A percentile compares a stretch with the other conserved stretches of the same genome.
These are phyloP conservation scores for Isurus oxyrinchus DNA, from an alignment of 2,113 vertebrate species.

Conservation along the genomic window DNA sequence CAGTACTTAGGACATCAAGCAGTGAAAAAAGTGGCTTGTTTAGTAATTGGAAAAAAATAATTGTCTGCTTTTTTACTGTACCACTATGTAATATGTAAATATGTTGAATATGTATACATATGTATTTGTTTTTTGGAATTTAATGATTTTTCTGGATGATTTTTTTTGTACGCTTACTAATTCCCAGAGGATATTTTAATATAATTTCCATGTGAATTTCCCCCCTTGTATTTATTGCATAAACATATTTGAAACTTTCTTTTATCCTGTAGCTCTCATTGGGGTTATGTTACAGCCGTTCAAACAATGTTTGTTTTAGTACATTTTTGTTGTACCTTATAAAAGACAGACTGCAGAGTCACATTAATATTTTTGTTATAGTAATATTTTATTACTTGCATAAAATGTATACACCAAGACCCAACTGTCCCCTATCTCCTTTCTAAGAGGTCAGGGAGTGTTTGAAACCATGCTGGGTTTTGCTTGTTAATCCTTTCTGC, in stretches of 20 bases:
- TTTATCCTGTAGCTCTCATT: slow-evolving; percentile 68
- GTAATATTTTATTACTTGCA: slow-evolving; percentile 99
- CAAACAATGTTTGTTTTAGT: slow-evolving; percentile 69
- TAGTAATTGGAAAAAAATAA: slow-evolving; percentile 58
- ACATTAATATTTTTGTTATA: slow-evolving; percentile 99
- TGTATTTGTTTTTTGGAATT: slow-evolving; percentile 63
- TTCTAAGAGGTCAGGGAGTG: slow-evolving; percentile 42
- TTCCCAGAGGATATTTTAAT: slow-evolving; percentile 90
- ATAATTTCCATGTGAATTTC: slow-evolving; percentile 86
- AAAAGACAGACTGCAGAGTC: slow-evolving; percentile 95
- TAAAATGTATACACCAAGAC: slow-evolving; percentile 96
- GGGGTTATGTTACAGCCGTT: slow-evolving; percentile 80
- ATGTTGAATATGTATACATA: slow-evolving; percentile 88
- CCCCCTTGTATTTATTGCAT: slow-evolving; percentile 94
- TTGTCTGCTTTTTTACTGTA: slow-evolving; percentile 66
- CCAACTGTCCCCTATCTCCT: slow-evolving; percentile 80
- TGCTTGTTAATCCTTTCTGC: slow-evolving; percentile 28
- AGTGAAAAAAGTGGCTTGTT: slow-evolving; percentile 44
- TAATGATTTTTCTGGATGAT: slow-evolving; percentile 59
- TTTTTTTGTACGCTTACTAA: slow-evolving; percentile 88
- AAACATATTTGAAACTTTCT: slow-evolving; percentile 78
- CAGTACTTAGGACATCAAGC: slow-evolving; percentile 51
- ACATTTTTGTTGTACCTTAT: slow-evolving; percentile 81
- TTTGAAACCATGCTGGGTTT: slow-evolving; percentile 19
- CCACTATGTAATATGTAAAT: slow-evolving; percentile 76